These are phyloP conservation scores for Drosophila kanekoi DNA, from an alignment of 2,888 invertebrate species.

Conservation along the genomic window DNA sequence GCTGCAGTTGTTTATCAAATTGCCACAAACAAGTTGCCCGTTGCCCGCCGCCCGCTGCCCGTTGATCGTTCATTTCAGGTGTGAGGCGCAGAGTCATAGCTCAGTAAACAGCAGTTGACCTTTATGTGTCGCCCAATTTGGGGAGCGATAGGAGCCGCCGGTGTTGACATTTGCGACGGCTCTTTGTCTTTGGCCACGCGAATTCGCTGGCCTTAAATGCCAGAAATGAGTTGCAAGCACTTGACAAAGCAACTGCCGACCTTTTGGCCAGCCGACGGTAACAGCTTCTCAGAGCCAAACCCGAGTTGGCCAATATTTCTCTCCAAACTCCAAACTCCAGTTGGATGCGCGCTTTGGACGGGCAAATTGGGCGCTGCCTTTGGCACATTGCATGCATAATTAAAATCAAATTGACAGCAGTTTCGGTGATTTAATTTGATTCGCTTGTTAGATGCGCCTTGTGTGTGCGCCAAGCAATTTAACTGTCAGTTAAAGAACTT, in stretches of 20 bases:
- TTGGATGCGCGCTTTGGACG: conserved; percentile 23
- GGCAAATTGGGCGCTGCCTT: conserved; percentile 23
- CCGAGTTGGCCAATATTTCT: conserved; percentile 16
- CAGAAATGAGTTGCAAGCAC: conserved; percentile 8
- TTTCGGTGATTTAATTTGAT: conserved; percentile 47
- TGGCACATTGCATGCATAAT: conserved; percentile 49
- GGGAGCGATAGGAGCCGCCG: conserved; percentile 10
- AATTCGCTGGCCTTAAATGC: conserved; percentile 31
- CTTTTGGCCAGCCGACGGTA: conserved; percentile 24
- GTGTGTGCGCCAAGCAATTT: conserved; percentile 18
- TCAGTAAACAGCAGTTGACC: conserved; percentile 56
- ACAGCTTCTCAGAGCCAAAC: neutral
- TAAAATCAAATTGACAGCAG: conserved; percentile 58
- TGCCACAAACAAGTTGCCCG: conserved; percentile 5
- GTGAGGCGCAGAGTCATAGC: conserved; percentile 40
- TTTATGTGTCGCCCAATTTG: conserved; percentile 59
- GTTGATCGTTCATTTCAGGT: conserved; percentile 12
- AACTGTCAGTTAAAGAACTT: conserved; percentile 26
- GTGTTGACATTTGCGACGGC: conserved; percentile 43
- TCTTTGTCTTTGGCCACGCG: conserved; percentile 21
- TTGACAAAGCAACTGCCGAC: conserved; percentile 22
- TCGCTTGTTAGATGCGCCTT: conserved; percentile 60
- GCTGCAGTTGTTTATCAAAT: conserved; percentile 14
- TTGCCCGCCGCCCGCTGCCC: conserved; percentile 12
- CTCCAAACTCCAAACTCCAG: neutral